These are phyloP conservation scores for Nettapus auritus DNA, from an alignment of 2,113 vertebrate species.

Conservation along the genomic window DNA sequence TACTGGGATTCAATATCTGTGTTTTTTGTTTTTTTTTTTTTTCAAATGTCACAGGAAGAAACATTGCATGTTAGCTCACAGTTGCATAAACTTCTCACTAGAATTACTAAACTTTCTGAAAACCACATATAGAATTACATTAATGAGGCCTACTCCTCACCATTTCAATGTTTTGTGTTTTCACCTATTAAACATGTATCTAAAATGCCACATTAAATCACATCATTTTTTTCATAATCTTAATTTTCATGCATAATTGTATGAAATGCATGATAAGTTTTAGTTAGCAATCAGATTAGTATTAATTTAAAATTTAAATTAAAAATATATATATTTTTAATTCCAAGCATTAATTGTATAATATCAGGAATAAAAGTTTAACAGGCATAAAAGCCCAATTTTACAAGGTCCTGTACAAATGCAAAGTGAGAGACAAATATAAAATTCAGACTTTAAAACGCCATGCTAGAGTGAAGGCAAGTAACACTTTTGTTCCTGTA, in stretches of 20 bases:
- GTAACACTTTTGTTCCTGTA: background rate
- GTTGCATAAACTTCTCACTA: background rate
- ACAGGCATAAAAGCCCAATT: background rate
- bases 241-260: background rate
- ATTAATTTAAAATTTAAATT: background rate
- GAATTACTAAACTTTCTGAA: constrained; percentile 37
- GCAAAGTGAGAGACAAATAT: background rate
- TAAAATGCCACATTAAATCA: background rate
- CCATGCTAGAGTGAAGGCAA: rapidly evolving
- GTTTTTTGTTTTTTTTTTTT: constrained; percentile 39
- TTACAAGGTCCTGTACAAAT: background rate
- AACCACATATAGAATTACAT: constrained; percentile 21
- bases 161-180: background rate
- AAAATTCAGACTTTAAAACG: background rate
- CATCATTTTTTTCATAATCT: background rate
- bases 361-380: background rate
- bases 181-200: background rate
- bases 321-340: background rate
- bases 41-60: constrained; percentile 48
- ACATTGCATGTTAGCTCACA: background rate
- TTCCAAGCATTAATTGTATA: background rate
- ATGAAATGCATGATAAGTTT: background rate
- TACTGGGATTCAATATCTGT: constrained; percentile 31
- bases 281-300: background rate
- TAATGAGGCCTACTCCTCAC: background rate